These are phyloP conservation scores for Trichogramma pretiosum DNA, from an alignment of 1,140 invertebrate genomes.

Conservation along the genomic window DNA sequence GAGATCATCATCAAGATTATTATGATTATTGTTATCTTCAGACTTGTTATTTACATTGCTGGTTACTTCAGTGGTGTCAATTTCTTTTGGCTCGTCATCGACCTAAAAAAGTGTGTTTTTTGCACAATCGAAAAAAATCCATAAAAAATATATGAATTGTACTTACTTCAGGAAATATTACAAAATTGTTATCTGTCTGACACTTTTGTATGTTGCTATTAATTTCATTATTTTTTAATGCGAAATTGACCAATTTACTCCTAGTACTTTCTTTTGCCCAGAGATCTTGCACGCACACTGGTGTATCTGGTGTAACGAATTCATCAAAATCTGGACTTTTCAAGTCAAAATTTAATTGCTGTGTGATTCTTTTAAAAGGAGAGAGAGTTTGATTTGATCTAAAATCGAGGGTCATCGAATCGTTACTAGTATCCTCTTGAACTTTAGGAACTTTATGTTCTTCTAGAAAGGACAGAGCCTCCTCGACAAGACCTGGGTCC, in stretches of 20 bases:
- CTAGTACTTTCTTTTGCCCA: conserved; percentile 44
- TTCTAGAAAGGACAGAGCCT: conserved; percentile 73
- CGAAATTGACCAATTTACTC: conserved; percentile 24
- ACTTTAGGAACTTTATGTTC: conserved; percentile 56
- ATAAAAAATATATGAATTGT: background rate
- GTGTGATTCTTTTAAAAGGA: conserved; percentile 66
- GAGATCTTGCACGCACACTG: conserved; percentile 49
- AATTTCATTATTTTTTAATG: conserved; percentile 26
- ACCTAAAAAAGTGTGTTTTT: conserved; percentile 10
- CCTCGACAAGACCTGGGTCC: conserved; percentile 75
- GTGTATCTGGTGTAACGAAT: conserved; percentile 60
- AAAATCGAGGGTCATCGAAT: conserved; percentile 31
- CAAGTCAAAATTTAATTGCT: conserved; percentile 62
- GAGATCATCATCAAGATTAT: conserved; percentile 24
- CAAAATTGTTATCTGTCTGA: conserved; percentile 33
- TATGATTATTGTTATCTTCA: conserved; percentile 22
- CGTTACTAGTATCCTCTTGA: conserved; percentile 32
- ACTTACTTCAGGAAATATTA: conserved; percentile 37
- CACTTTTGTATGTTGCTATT: conserved; percentile 21
- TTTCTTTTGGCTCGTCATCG: conserved; percentile 33
- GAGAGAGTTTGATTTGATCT: conserved; percentile 50
- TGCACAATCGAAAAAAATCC: background rate
- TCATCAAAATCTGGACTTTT: conserved; percentile 64
- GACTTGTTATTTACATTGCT: conserved; percentile 20
- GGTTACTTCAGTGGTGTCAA: conserved; percentile 13